Percentiles rank a stretch among this genome's conserved stretches.
Conservation (phyloP, 1,140 invertebrate species). For the Neodiprion pinetum region DNA sequence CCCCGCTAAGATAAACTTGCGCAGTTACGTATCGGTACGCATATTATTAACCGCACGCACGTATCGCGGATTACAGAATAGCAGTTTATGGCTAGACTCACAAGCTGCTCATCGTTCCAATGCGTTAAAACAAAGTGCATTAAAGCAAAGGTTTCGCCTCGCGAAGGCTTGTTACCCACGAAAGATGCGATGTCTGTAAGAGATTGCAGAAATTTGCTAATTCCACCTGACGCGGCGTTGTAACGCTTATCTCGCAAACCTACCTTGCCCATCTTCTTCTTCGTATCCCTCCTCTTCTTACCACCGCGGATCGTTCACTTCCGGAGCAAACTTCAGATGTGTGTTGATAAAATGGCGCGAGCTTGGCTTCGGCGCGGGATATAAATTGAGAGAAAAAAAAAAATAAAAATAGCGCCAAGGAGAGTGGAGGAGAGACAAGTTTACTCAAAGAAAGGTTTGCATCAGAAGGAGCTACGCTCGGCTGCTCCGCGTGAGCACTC, state of each 20-base stretch:
- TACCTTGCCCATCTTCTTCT: too few species aligned
- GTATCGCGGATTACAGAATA: too few species aligned
- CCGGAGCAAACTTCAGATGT: background rate
- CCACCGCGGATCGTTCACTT: background rate
- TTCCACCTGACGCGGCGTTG: background rate
- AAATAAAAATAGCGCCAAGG: background rate
- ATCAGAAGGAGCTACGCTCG: slow-evolving; percentile 3
- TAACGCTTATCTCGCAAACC: background rate
- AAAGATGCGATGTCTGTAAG: background rate
- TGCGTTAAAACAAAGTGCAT: too few species aligned
- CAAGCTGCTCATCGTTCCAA: too few species aligned
- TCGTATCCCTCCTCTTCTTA: too few species aligned
- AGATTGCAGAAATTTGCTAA: background rate
- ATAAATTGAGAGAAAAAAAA: background rate
- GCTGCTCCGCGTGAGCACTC: background rate
- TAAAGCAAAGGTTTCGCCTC: background rate
- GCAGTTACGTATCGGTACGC: too few species aligned
- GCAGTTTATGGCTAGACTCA: too few species aligned
- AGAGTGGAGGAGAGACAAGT: background rate
- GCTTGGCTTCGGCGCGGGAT: background rate
- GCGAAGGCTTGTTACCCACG: slow-evolving; percentile 6
- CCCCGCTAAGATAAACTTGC: too few species aligned
- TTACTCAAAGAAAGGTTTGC: slow-evolving; percentile 7
- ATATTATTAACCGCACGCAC: too few species aligned
- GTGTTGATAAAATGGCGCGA: background rate